Base-by-base conservation (phyloP, 2,888 invertebrate species). In the Mallateleia sp. region DNA sequence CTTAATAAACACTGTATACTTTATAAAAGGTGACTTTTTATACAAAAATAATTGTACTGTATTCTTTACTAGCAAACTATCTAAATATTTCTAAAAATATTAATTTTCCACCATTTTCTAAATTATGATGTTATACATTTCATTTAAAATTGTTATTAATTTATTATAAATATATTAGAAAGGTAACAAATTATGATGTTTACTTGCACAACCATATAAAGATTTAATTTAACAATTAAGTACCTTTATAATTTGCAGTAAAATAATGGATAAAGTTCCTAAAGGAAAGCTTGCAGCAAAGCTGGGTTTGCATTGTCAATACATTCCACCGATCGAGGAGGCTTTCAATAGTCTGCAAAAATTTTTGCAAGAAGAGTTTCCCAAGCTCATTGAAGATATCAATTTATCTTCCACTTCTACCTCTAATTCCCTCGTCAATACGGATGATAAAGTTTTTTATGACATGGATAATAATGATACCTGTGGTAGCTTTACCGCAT, bases 281-380 rank as follows among this genome's bases (percentile, higher is more conserved):
- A 93, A 93, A 81, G 94, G 94, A 58, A 93, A 92, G 89, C 86
- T 94, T 67, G 87, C 92, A 60, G 91, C 93, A 42, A 93, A 94
- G 80, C 74, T 95, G 67, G 92, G 93, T 22, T 90, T 92, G n/a
- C 92, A 94, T 71, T 94, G 92, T 79, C 93, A 93, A 62, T 93
- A 91, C 62, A 92, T 95, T 88, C 94, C 95, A 62, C 94, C 95
- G 8, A 93, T 94, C 66, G 93, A 94, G 79, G 94, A 95, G 89
- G 94, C 94, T 58, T 93, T 93, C 69, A 94, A 94, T 75, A 94
- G 93, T 71, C 86, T 95, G 66, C 95, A 95, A 88, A 92, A 93
- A 78, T 95, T 95, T 91, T 89, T 95, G 75, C 94, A 94, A 85
- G 93, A 94, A 90, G 95, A 95, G 64, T 94, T 95, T 90, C 93